Base-by-base conservation (phyloP, 2,797 vertebrate species). In the Nothura maculosa region DNA sequence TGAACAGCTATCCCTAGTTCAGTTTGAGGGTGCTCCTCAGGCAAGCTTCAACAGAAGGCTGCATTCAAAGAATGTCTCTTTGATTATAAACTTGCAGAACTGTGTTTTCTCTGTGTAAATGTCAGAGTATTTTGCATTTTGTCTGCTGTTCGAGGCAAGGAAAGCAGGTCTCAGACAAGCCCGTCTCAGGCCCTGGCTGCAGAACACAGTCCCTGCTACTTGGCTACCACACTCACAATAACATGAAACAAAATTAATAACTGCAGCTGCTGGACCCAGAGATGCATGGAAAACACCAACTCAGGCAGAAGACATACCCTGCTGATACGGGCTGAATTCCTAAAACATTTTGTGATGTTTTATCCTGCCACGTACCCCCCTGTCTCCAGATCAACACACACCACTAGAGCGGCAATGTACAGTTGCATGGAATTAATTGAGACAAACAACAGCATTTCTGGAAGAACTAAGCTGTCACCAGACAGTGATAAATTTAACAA, bases 191-290 rank as follows among this genome's bases (percentile, higher is more conserved):
- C 17, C 34, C 32, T 19, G 12, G 24, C 32, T 68, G 32, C 34
- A 30, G 28, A 54, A 30, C 18, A n/a, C 52, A 5, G 19, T 6
- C 17, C 50, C 57, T 80, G 61, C 48, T 68, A 3, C 1, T 14
- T 40, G 54, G 28, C 18, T 64, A 18, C 36, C 0, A 0, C 4
- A 6, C 10, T 55, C 52, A 70, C 34, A 63, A 7, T 11, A 61
- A 82, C 38, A 63, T 16, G 40, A 30, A 20, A 3, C n/a, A 52
- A n/a, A 18, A 3, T 3, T 4, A 42, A 48, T 50, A 24, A 5
- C 52, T 76, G 21, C 5, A 69, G 82, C 28, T 82, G 61, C 60
- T 19, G 12, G 40, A 83, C 36, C 25, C 34, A 6, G 1, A 67
- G 69, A 54, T n/a, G 15, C 21, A 8, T 24, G 25, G 12, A 60